A percentile compares a stretch with the other conserved stretches of the same genome.
These are phyloP conservation scores for Equus przewalskii DNA, from an alignment of 2,113 vertebrate species.

Conservation along the genomic window DNA sequence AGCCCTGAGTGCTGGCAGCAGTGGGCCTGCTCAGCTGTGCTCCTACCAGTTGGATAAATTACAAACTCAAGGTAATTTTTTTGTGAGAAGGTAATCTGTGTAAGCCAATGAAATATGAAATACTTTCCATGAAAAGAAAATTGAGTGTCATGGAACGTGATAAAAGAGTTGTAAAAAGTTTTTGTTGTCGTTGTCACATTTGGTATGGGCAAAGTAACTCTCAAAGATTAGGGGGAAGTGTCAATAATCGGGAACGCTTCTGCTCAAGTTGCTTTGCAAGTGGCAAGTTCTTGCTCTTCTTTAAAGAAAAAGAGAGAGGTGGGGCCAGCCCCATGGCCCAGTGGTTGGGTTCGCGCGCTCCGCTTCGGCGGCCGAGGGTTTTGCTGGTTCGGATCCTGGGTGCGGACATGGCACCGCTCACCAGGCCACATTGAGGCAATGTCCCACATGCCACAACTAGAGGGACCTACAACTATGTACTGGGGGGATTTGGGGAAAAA, in stretches of 20 bases:
- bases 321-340: too few species aligned
- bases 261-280: constrained; percentile 55
- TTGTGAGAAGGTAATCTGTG: background rate
- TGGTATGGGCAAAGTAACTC: background rate
- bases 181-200: constrained; percentile 47
- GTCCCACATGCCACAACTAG: too few species aligned
- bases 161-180: constrained; percentile 20
- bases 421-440: too few species aligned
- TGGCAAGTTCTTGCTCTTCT: background rate
- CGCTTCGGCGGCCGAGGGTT: too few species aligned
- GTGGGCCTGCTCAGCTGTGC: background rate
- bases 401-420: too few species aligned
- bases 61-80: constrained; percentile 7
- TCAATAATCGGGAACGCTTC: constrained; percentile 14
- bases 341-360: too few species aligned
- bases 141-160: background rate
- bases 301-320: constrained; percentile 35
- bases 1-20: background rate
- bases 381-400: too few species aligned
- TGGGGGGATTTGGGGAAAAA: too few species aligned
- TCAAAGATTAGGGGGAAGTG: constrained; percentile 12
- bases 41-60: background rate
- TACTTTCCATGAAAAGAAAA: background rate
- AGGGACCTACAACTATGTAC: too few species aligned
- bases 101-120: constrained; percentile 38